Conservation (phyloP, 1,140 invertebrate species). For the Mizuhopecten yessoensis region DNA sequence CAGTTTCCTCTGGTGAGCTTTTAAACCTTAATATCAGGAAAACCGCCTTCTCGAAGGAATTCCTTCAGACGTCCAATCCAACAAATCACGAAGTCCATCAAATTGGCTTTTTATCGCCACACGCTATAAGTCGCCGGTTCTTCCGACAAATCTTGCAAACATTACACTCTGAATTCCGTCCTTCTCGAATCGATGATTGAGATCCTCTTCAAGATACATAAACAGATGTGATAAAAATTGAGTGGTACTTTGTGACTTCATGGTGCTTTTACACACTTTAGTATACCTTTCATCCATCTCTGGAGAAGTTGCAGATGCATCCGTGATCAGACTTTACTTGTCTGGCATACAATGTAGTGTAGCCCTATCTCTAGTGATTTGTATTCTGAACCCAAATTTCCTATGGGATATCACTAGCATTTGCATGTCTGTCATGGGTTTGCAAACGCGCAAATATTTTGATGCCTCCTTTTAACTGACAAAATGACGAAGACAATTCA, state of each 20-base stretch:
- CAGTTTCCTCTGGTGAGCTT: background rate
- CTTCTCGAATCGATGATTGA: background rate
- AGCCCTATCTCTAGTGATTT: too few species aligned
- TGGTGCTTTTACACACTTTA: background rate
- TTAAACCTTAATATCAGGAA: background rate
- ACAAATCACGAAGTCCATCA: conserved; percentile 8
- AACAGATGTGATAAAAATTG: background rate
- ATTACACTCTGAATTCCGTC: background rate
- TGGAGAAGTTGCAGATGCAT: background rate
- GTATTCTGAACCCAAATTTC: too few species aligned
- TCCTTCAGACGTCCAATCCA: background rate
- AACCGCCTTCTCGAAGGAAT: background rate
- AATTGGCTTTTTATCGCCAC: background rate
- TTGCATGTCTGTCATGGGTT: too few species aligned
- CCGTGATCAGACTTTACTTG: too few species aligned
- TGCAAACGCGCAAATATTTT: too few species aligned
- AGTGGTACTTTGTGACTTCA: background rate
- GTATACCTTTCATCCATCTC: background rate
- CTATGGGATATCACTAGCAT: too few species aligned
- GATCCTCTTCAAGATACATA: background rate
- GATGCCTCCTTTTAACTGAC: too few species aligned
- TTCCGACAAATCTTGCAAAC: background rate
- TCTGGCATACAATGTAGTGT: too few species aligned
- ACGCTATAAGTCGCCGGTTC: conserved; percentile 16
- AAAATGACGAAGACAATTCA: background rate